Conservation (phyloP, 2,888 invertebrate genomes). For the Drosophila barbarae region DNA sequence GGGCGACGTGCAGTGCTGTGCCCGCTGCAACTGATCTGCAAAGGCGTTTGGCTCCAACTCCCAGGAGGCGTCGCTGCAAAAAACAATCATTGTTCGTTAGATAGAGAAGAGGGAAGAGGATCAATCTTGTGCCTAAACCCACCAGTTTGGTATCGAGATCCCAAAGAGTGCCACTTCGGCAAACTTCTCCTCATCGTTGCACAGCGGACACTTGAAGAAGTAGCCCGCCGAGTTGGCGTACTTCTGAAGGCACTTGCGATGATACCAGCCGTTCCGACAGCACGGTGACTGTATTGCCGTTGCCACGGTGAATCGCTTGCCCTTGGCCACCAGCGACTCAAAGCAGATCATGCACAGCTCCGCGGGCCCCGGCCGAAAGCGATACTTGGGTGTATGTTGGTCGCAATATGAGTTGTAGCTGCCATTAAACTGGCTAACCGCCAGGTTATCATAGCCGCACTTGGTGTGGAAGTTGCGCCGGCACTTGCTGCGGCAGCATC, state of each 20-base stretch:
- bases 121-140: conserved; percentile 62
- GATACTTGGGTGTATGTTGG: conserved; percentile 42
- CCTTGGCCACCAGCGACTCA: conserved; percentile 76
- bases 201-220: conserved; percentile 91
- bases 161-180: conserved; percentile 80
- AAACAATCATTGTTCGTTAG: conserved; percentile 15
- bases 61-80: conserved; percentile 82
- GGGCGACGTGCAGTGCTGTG: conserved; percentile 82
- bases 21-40: conserved; percentile 84
- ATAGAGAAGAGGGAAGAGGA: neutral
- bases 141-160: conserved; percentile 90
- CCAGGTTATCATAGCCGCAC: conserved; percentile 85
- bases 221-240: conserved; percentile 89
- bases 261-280: conserved; percentile 89
- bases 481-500: conserved; percentile 85
- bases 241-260: conserved; percentile 85
- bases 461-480: conserved; percentile 86
- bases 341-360: conserved; percentile 86
- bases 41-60: conserved; percentile 88
- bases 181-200: conserved; percentile 86
- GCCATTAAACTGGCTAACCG: conserved; percentile 84
- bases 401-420: conserved; percentile 81
- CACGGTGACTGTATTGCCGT: conserved; percentile 86
- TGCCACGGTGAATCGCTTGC: conserved; percentile 77
- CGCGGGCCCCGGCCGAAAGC: conserved; percentile 12